Conservation (phyloP, 2,113 vertebrate species). For the Pelusios castaneus region DNA sequence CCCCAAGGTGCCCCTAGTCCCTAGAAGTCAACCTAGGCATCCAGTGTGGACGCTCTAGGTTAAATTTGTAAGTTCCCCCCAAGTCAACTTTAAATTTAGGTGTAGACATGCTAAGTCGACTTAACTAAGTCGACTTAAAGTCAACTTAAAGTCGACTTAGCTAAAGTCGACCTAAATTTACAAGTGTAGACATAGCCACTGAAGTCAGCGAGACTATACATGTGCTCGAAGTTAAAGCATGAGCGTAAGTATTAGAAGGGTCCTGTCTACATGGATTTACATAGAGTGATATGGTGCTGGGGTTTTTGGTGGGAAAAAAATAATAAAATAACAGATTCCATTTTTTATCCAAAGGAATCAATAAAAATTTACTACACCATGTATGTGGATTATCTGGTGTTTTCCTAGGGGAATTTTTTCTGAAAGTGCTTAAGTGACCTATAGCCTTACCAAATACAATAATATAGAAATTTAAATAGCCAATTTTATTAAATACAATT, state of each 20-base stretch:
- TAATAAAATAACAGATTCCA: neutral
- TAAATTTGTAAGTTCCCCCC: too few relatives aligned
- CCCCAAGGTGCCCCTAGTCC: too few relatives aligned
- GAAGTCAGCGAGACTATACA: neutral
- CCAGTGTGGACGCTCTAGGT: too few relatives aligned
- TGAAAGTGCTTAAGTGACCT: neutral
- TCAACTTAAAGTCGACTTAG: too few relatives aligned
- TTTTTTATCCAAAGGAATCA: neutral
- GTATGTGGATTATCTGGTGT: neutral
- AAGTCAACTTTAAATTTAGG: too few relatives aligned
- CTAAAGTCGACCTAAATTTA: too few relatives aligned
- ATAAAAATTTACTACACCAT: neutral
- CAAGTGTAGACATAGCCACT: too few relatives aligned
- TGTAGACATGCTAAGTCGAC: too few relatives aligned
- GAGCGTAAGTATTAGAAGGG: neutral
- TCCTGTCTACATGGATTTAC: neutral
- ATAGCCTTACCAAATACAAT: neutral
- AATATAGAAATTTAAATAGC: neutral
- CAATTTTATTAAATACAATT: neutral
- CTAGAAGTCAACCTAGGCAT: too few relatives aligned
- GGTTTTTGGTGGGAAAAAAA: neutral
- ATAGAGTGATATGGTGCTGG: conserved; percentile 36
- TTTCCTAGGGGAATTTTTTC: conserved; percentile 8
- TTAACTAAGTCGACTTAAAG: too few relatives aligned
- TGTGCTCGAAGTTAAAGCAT: rapidly evolving